phyloP scores from a whole-genome alignment of 2,888 invertebrate species.

The Troides aeacus region DNA sequence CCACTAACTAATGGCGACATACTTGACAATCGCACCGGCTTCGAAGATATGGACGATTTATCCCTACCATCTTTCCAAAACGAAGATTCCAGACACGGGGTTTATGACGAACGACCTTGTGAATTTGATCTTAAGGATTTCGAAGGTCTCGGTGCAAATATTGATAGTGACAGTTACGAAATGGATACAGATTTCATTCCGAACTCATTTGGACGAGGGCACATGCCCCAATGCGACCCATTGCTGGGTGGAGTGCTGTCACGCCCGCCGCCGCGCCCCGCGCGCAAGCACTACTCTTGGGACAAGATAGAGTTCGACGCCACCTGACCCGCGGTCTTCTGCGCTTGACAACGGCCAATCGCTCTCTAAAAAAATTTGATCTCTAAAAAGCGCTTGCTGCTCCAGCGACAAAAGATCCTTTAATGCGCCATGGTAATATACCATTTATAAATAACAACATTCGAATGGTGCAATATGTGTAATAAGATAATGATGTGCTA shows the following conservation, averaged over 20 bases:
- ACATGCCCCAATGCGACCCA: slow-evolving; percentile 84
- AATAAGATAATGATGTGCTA: slow-evolving; percentile 38
- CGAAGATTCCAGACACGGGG: slow-evolving; percentile 59
- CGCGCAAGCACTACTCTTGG: slow-evolving; percentile 85
- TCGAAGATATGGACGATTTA: slow-evolving; percentile 72
- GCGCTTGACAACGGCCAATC: slow-evolving; percentile 31
- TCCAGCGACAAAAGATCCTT: not conserved
- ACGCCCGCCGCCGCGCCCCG: slow-evolving; percentile 81
- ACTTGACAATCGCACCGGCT: slow-evolving; percentile 61
- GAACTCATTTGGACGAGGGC: slow-evolving; percentile 71
- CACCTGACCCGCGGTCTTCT: slow-evolving; percentile 62
- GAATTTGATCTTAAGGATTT: slow-evolving; percentile 82
- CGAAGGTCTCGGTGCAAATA: slow-evolving; percentile 81
- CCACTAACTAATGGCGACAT: slow-evolving; percentile 67
- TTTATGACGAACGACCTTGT: slow-evolving; percentile 55
- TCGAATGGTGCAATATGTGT: slow-evolving; percentile 18
- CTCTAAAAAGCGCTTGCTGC: slow-evolving; percentile 36
- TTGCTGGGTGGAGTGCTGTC: slow-evolving; percentile 84
- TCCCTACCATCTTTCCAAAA: slow-evolving; percentile 68
- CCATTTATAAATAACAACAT: not conserved
- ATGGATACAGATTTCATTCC: slow-evolving; percentile 71
- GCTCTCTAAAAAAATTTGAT: slow-evolving; percentile 47
- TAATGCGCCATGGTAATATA: not conserved
- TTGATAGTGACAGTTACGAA: slow-evolving; percentile 78
- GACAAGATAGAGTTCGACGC: slow-evolving; percentile 88